These are phyloP conservation scores for Lagopus leucura DNA, from an alignment of 2,113 vertebrate genomes.

Conservation along the genomic window DNA sequence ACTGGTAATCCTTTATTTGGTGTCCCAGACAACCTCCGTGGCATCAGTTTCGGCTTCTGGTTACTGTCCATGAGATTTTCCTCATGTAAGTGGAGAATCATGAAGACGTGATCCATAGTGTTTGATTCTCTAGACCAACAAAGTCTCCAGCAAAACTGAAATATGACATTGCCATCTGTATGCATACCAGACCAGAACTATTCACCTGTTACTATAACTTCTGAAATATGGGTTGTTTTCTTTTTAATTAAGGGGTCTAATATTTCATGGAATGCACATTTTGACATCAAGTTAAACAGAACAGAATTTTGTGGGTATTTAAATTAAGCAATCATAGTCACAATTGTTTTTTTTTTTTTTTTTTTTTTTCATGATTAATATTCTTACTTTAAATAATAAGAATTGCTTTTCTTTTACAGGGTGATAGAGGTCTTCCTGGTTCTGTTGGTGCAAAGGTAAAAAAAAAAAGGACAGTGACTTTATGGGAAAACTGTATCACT, in stretches of 20 bases:
- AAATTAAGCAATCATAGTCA: neutral
- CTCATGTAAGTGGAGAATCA: neutral
- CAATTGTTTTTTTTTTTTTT: neutral
- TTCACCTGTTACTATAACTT: neutral
- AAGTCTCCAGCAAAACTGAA: neutral
- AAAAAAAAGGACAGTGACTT: neutral
- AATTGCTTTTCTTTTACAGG: conserved; percentile 78
- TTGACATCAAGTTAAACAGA: neutral
- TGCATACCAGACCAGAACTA: neutral
- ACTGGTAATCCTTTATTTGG: neutral
- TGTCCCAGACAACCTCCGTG: neutral
- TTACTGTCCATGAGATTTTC: neutral
- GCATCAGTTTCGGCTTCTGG: neutral
- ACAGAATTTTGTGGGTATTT: neutral
- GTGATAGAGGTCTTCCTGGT: conserved; percentile 83
- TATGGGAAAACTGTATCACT: neutral
- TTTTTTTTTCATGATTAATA: neutral
- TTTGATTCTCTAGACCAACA: neutral
- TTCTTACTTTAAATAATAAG: neutral
- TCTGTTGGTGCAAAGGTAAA: conserved; percentile 86
- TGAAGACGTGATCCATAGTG: neutral
- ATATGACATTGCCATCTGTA: neutral
- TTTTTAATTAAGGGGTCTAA: neutral
- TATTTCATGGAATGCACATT: neutral
- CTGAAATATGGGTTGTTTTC: neutral